Evolutionary conservation across 2,888 invertebrate species (phyloP), one percentile per base, ranked within the genome.

Genomic region (Nephrotoma guestfalica): DNA sequence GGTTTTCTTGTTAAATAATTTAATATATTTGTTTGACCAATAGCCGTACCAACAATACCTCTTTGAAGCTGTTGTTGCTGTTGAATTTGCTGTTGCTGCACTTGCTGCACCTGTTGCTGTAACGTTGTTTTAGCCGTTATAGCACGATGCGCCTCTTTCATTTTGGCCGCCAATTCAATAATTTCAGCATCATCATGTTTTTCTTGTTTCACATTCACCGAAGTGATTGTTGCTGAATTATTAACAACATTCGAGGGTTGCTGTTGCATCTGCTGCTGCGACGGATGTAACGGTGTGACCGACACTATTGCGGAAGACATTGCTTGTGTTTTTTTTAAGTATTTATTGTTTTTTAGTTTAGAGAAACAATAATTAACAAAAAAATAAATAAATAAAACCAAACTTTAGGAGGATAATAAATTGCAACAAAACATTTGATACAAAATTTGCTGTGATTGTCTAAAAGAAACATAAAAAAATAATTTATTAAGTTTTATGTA

Each of bases 101-200:
- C 86, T 7, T 84, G 86, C 83, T 41, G 90, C 88, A 86, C 89
- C 88, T 86, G 86, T 84, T 87, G 85, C 88, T 91, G 90, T 87
- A 89, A 89, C 88, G 91, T 90, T 88, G 88, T 90, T 89, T 90
- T 90, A 6, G 90, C 90, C 86, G 93, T 92, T 88, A 94, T 94
- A 89, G 94, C 94, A 91, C 95, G 95, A 91, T 96, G 95, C 87
- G 95, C 95, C 92, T 97, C 96, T 92, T 95, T 94, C 94, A 97
- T 95, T 92, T 96, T 96, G 89, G 96, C 96, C 88, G 97, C 97
- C 92, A 97, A 90, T 92, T 96, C 96, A 90, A 94, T 93, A 90
- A 97, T 97, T 93, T 97, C 97, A 89, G 96, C 96, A 91, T 97
- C 97, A 93, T 97, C 96, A 87, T 91, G 90, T 2, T 91, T 90